Evolutionary conservation across 2,113 vertebrate species (phyloP), one percentile per base, ranked within the genome.

Genomic region (Ovis canadensis): DNA sequence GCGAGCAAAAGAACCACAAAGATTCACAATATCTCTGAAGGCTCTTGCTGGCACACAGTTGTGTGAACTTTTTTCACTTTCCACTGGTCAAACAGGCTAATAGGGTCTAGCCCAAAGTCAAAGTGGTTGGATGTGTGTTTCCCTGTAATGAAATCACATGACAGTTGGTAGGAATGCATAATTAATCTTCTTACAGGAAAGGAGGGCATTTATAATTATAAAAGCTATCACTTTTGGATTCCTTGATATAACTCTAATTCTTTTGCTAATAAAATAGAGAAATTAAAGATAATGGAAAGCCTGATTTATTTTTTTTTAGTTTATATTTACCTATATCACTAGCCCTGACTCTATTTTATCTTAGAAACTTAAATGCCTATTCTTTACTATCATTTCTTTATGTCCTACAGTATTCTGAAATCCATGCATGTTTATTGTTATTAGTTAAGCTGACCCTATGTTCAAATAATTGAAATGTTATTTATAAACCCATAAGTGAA

Each of bases 381-480:
- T 91, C 16, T 64, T 1, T 74, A 45, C 15, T 15, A 60, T 45
- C 25, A 87, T 52, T 19, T 94, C 5, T 64, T 89, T 96, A 57
- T 60, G 31, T 54, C 33, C 5, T 71, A 64, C 8, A 21, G 29
- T 82, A 29, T 89, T 98, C 33, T 5, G 27, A 92, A 84, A 81
- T 40, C 27, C 77, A 16, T 83, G 15, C 6, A 86, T 17, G 9
- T 5, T 80, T 88, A 83, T 87, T 55, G 50, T 78, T 54, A 82
- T 84, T 91, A 78, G 88, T 60, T 92, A 92, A 90, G 16, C 11
- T 93, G 43, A 90, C 10, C 27, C n/a, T 77, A 50, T 96, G 9
- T 71, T 91, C 14, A 82, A 97, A 94, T 89, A 78, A 91, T 86
- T 60, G 50, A 98, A 88, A 88, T 57, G 43, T 2, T 94, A 78